Percentiles rank a stretch among this genome's conserved stretches.
phyloP scores from a whole-genome alignment of 2,888 invertebrate genomes.

The Microdon myrmicae region DNA sequence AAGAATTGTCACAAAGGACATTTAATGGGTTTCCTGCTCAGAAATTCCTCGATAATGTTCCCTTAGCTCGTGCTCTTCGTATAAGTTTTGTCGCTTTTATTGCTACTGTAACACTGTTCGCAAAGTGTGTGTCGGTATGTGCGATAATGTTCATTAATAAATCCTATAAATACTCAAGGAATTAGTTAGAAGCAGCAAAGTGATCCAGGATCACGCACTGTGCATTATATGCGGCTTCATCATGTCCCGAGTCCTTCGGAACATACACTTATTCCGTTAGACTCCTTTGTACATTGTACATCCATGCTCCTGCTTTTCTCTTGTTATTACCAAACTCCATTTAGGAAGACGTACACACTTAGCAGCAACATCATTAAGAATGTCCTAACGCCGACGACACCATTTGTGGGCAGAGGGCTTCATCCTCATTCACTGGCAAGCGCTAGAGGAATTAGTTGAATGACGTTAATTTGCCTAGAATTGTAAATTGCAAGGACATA shows the following conservation, averaged over 20 bases:
- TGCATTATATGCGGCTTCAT: conserved; percentile 48
- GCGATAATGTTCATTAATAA: conserved; percentile 50
- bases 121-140: conserved; percentile 18
- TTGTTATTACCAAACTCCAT: no score
- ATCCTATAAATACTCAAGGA: conserved; percentile 50
- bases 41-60: no score
- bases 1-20: conserved; percentile 31
- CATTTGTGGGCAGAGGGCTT: no score
- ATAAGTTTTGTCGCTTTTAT: neutral
- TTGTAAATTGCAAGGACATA: conserved; percentile 52
- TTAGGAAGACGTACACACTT: no score
- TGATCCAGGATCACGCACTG: conserved; percentile 50
- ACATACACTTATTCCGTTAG: conserved; percentile 12
- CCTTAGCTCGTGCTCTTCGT: neutral
- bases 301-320: conserved; percentile 11
- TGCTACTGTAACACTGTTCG: neutral
- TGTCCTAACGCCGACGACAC: no score
- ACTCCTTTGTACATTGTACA: conserved; percentile 22
- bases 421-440: conserved; percentile 30
- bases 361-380: no score
- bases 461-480: conserved; percentile 52
- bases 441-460: conserved; percentile 50
- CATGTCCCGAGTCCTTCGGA: conserved; percentile 12
- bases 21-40: conserved; percentile 32
- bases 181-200: conserved; percentile 45